A percentile compares a stretch with the other conserved stretches of the same genome.
Evolutionary conservation across 2,797 vertebrate genomes (phyloP).

Genomic region (Psittacula echo): DNA sequence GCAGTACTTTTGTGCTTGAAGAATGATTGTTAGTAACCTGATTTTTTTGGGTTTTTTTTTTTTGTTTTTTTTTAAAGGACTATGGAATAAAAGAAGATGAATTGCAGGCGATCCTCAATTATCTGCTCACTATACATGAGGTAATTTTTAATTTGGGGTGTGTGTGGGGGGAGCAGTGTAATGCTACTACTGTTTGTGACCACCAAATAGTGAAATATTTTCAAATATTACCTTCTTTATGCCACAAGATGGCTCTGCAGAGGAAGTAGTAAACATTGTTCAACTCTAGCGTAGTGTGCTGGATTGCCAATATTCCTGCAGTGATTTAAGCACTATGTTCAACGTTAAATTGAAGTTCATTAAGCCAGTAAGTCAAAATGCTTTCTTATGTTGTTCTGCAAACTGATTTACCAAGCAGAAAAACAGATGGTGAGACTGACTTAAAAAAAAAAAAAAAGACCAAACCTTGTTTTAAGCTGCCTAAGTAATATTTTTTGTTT

Average conservation of each 20-base stretch:
- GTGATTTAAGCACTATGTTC: constrained; percentile 58
- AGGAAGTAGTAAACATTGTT: constrained; percentile 3
- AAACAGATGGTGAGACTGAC: constrained; percentile 60
- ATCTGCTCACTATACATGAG: constrained; percentile 97
- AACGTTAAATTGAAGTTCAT: constrained; percentile 59
- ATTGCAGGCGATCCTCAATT: constrained; percentile 97
- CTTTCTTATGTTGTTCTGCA: constrained; percentile 51
- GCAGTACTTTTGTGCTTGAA: background rate
- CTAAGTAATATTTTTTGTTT: constrained; percentile 21
- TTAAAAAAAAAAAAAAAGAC: constrained; percentile 9
- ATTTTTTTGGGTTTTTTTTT: constrained; percentile 34
- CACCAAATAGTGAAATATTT: background rate
- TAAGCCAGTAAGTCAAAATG: constrained; percentile 49
- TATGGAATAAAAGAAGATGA: constrained; percentile 96
- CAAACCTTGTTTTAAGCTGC: constrained; percentile 50
- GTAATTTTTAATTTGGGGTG: constrained; percentile 76
- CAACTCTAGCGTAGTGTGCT: background rate
- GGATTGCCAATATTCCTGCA: constrained; percentile 41
- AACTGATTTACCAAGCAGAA: constrained; percentile 49
- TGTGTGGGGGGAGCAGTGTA: background rate
- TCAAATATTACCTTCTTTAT: background rate
- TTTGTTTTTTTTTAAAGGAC: constrained; percentile 81
- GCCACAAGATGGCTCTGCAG: constrained; percentile 51
- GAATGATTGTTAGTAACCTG: background rate
- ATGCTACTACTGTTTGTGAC: background rate